These are phyloP conservation scores for Gambusia yucatana DNA, from an alignment of 2,797 vertebrate species.

Conservation along the genomic window DNA sequence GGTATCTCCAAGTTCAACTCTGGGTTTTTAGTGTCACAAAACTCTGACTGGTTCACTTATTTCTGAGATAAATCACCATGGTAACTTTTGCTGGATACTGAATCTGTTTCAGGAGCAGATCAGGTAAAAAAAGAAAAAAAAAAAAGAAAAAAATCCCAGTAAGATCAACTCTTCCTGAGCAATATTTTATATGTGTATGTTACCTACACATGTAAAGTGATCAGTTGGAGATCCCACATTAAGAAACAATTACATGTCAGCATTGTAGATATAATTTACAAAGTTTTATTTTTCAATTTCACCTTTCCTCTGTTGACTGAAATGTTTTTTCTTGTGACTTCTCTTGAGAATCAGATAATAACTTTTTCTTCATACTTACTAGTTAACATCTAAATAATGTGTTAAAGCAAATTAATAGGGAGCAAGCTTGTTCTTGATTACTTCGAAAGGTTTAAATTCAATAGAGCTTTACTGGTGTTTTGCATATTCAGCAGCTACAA, in stretches of 20 bases:
- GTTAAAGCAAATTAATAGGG: neutral
- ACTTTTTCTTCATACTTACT: too few relatives aligned
- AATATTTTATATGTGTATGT: neutral
- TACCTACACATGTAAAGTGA: neutral
- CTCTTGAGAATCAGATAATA: neutral
- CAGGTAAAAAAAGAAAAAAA: neutral
- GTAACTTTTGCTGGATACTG: slow-evolving; percentile 1
- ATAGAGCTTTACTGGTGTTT: neutral
- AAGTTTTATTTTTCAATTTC: neutral
- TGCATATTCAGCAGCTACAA: neutral
- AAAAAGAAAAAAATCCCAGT: too few relatives aligned
- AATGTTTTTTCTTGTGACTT: neutral
- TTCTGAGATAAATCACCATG: slow-evolving; percentile 11
- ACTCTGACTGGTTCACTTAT: neutral
- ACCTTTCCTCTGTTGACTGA: neutral
- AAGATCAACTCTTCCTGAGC: neutral
- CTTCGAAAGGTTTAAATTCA: neutral
- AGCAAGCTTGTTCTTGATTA: neutral
- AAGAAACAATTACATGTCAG: neutral
- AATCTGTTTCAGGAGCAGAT: neutral
- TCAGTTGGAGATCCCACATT: neutral
- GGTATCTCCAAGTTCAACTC: slow-evolving; percentile 7
- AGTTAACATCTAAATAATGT: neutral
- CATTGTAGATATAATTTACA: neutral
- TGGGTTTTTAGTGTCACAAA: slow-evolving; percentile 3